phyloP scores from a whole-genome alignment of 2,797 vertebrate genomes.

The Paedocypris micromegethes region DNA sequence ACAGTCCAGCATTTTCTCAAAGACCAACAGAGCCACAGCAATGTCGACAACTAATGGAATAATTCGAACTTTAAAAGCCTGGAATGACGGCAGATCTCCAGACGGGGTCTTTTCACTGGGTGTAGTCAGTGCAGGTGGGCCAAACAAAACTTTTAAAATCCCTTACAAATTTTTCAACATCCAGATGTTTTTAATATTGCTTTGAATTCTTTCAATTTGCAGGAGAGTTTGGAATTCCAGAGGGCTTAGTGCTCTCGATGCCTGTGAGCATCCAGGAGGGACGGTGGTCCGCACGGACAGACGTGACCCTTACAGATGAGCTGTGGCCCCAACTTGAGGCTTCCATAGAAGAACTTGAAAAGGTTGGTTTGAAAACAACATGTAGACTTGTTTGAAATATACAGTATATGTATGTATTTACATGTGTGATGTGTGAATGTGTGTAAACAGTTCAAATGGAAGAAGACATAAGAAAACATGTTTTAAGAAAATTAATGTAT shows the following conservation, averaged over 20 bases:
- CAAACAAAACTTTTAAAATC: slow-evolving; percentile 49
- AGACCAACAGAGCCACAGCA: slow-evolving; percentile 46
- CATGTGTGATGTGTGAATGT: not conserved
- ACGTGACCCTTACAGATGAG: slow-evolving; percentile 60
- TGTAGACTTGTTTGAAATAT: not conserved
- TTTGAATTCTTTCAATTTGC: slow-evolving; percentile 2
- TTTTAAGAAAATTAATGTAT: too few relatives aligned
- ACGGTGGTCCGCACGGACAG: slow-evolving; percentile 65
- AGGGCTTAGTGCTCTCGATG: slow-evolving; percentile 77
- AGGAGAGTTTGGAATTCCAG: slow-evolving; percentile 76
- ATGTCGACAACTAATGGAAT: slow-evolving; percentile 71
- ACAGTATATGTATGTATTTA: slow-evolving; percentile 9
- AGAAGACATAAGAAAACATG: not conserved
- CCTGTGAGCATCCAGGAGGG: slow-evolving; percentile 78
- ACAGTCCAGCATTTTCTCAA: slow-evolving; percentile 47
- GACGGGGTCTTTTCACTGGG: slow-evolving; percentile 77
- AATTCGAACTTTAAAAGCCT: slow-evolving; percentile 72
- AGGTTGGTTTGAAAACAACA: slow-evolving; percentile 57
- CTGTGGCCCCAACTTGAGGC: slow-evolving; percentile 58
- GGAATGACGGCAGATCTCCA: slow-evolving; percentile 67
- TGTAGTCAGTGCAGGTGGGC: slow-evolving; percentile 68
- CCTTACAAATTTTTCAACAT: not conserved
- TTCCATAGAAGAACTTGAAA: slow-evolving; percentile 66
- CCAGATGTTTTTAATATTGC: too few relatives aligned
- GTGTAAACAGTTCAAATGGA: not conserved